Evolutionary conservation across 2,888 invertebrate species (phyloP).

Genomic region (Sthenelais limicola): DNA sequence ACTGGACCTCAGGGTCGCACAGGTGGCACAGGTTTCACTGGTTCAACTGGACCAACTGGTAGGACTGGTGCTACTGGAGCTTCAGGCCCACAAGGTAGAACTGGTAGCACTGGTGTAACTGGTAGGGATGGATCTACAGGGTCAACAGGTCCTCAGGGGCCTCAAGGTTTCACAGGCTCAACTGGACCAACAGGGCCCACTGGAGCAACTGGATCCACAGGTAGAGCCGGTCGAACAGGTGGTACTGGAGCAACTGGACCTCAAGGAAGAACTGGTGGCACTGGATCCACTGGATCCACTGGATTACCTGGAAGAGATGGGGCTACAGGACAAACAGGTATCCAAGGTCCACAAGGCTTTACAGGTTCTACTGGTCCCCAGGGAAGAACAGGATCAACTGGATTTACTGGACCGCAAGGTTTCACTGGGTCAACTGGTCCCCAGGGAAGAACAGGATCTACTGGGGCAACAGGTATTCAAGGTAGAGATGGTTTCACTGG

Average conservation of each 20-base stretch:
- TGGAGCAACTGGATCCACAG: constrained; percentile 40
- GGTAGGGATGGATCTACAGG: constrained; percentile 24
- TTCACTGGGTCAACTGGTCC: constrained; percentile 21
- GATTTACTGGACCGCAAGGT: constrained; percentile 7
- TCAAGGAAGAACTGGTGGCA: constrained; percentile 41
- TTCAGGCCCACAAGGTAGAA: constrained; percentile 34
- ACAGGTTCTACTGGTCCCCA: constrained; percentile 37
- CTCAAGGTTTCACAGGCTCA: constrained; percentile 35
- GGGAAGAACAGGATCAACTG: constrained; percentile 40
- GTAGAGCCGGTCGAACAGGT: constrained; percentile 38
- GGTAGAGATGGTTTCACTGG: constrained; percentile 16
- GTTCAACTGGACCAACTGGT: constrained; percentile 42
- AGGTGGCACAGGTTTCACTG: constrained; percentile 41
- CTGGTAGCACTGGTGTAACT: constrained; percentile 36
- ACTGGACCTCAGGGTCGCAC: constrained; percentile 25
- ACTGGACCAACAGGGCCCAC: constrained; percentile 43
- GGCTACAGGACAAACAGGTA: constrained; percentile 39
- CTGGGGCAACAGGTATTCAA: constrained; percentile 35
- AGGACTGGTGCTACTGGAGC: constrained; percentile 26
- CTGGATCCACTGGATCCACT: constrained; percentile 39
- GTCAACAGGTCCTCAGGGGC: constrained; percentile 34
- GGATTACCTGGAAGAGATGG: constrained; percentile 36
- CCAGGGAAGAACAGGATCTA: constrained; percentile 27
- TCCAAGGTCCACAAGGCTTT: constrained; percentile 7
- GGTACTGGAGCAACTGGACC: constrained; percentile 43